These are phyloP conservation scores for Adelges cooleyi DNA, from an alignment of 1,140 invertebrate genomes.

Conservation along the genomic window DNA sequence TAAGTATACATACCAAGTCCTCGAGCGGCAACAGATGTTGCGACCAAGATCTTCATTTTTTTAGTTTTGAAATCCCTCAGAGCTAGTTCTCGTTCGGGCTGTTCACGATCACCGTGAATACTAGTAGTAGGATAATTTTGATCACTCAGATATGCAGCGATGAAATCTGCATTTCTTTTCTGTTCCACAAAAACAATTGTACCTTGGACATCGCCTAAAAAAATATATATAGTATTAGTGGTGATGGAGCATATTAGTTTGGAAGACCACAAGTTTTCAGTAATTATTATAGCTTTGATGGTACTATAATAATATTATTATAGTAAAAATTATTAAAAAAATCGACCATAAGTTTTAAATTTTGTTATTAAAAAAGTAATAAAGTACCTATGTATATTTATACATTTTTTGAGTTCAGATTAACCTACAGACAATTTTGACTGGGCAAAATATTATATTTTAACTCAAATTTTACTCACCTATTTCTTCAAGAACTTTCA, in stretches of 20 bases:
- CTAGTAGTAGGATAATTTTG: slow-evolving; percentile 91
- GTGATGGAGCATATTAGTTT: too few species aligned
- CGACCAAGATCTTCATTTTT: slow-evolving; percentile 89
- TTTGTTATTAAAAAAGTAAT: not conserved
- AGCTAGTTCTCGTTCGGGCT: slow-evolving; percentile 91
- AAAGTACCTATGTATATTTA: not conserved
- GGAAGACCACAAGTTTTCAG: too few species aligned
- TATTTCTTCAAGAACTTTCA: slow-evolving; percentile 53
- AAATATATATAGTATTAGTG: not conserved
- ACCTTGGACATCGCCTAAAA: slow-evolving; percentile 16
- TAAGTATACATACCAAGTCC: slow-evolving; percentile 26
- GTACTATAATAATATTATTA: too few species aligned
- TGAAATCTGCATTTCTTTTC: slow-evolving; percentile 91
- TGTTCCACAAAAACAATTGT: slow-evolving; percentile 98
- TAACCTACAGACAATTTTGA: not conserved
- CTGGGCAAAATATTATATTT: too few species aligned
- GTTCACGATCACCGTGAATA: slow-evolving; percentile 94
- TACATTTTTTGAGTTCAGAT: not conserved
- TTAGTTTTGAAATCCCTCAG: slow-evolving; percentile 83
- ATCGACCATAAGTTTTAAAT: not conserved
- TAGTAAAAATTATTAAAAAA: not conserved
- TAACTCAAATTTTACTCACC: slow-evolving; percentile 35
- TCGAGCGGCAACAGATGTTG: slow-evolving; percentile 70
- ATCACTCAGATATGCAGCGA: slow-evolving; percentile 81
- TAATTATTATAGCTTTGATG: too few species aligned